These are phyloP conservation scores for Empidonax traillii DNA, from an alignment of 2,113 vertebrate species.

Conservation along the genomic window DNA sequence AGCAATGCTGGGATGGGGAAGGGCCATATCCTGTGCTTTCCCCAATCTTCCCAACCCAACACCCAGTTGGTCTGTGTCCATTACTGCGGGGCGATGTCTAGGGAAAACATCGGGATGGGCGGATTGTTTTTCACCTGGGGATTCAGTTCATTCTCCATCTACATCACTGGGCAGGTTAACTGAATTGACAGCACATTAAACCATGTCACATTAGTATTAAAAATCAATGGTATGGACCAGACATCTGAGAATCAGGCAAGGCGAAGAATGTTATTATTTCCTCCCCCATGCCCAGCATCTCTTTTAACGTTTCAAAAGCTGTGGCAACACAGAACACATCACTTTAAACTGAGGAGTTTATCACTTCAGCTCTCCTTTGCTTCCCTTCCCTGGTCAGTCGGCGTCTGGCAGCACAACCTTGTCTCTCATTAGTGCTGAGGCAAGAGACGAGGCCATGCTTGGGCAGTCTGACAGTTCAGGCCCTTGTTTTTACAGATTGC, in stretches of 20 bases:
- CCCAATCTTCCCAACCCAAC: not conserved
- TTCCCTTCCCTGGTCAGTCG: not conserved
- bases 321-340: not conserved
- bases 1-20: not conserved
- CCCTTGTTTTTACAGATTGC: conserved; percentile 7
- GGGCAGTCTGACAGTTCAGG: not conserved
- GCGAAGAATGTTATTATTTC: not conserved
- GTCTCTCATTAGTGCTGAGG: conserved; percentile 15
- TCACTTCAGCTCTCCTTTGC: not conserved
- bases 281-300: not conserved
- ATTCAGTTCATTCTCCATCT: conserved; percentile 49
- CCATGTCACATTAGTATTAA: conserved; percentile 48
- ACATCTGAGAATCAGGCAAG: conserved; percentile 7
- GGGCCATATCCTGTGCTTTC: not conserved
- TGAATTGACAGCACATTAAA: conserved; percentile 54
- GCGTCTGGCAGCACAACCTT: not conserved
- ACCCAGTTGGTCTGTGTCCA: not conserved
- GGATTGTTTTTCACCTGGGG: conserved; percentile 22
- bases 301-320: conserved; percentile 40
- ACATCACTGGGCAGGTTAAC: conserved; percentile 9
- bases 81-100: not conserved
- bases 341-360: conserved; percentile 34
- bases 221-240: conserved; percentile 59
- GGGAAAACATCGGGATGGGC: not conserved
- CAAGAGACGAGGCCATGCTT: not conserved